A percentile compares a stretch with the other conserved stretches of the same genome.
Evolutionary conservation across 2,888 invertebrate species (phyloP).

Genomic region (Agrenia bidenticulata): DNA sequence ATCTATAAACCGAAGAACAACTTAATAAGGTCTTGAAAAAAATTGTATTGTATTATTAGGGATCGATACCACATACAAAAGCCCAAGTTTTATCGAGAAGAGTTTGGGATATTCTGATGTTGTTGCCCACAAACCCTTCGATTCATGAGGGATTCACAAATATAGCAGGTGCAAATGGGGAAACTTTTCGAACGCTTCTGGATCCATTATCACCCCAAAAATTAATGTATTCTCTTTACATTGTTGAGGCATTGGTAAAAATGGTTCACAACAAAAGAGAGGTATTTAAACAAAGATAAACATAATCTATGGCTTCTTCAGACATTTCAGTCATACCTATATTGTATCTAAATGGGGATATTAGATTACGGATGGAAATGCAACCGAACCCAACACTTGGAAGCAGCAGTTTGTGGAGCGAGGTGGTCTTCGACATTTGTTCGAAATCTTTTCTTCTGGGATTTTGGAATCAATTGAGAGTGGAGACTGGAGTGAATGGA

Average conservation of each 20-base stretch:
- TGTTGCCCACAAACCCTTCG: slow-evolving; percentile 85
- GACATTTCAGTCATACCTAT: too few species aligned
- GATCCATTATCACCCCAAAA: slow-evolving; percentile 89
- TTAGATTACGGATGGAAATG: slow-evolving; percentile 17
- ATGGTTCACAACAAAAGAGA: slow-evolving; percentile 23
- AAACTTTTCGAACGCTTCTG: slow-evolving; percentile 70
- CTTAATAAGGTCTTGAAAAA: background rate
- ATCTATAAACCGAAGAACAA: background rate
- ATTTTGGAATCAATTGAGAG: slow-evolving; percentile 68
- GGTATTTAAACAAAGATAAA: too few species aligned
- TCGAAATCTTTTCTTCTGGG: slow-evolving; percentile 88
- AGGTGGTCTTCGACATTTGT: slow-evolving; percentile 82
- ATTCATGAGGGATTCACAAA: slow-evolving; percentile 81
- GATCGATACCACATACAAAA: slow-evolving; percentile 75
- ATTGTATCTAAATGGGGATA: too few species aligned
- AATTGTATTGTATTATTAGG: slow-evolving; percentile 57
- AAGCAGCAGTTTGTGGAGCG: slow-evolving; percentile 78
- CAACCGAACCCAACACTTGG: slow-evolving; percentile 60
- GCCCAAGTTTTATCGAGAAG: slow-evolving; percentile 85
- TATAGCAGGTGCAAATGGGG: slow-evolving; percentile 58
- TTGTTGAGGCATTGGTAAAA: slow-evolving; percentile 70
- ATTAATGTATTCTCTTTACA: slow-evolving; percentile 91
- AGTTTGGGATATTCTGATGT: slow-evolving; percentile 91
- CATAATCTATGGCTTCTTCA: too few species aligned
- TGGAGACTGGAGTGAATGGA: slow-evolving; percentile 79